Evolutionary conservation across 2,797 vertebrate species (phyloP).

Genomic region (Sebastes nivosus): DNA sequence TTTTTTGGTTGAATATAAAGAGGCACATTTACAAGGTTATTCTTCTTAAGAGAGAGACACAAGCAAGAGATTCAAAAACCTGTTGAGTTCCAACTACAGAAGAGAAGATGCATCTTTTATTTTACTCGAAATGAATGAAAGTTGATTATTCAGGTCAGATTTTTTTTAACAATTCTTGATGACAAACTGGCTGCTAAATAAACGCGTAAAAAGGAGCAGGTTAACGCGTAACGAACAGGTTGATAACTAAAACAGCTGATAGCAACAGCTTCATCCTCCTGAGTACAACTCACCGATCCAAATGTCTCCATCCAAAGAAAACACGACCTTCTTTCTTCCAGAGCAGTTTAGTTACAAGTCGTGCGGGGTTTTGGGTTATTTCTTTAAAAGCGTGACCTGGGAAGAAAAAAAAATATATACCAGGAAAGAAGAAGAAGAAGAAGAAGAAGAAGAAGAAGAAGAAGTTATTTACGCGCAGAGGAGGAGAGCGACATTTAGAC

Average conservation of each 20-base stretch:
- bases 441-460: constrained; percentile 11
- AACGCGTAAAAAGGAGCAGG: neutral
- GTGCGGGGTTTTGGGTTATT: constrained; percentile 29
- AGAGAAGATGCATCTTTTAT: neutral
- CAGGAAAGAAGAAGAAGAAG: neutral
- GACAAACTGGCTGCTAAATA: neutral
- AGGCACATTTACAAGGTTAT: neutral
- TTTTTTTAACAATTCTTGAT: neutral
- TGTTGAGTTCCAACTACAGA: constrained; percentile 69
- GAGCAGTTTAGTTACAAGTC: constrained; percentile 42
- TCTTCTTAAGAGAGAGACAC: neutral
- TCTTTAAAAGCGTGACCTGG: constrained; percentile 33
- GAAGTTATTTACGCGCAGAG: constrained; percentile 60
- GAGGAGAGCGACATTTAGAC: constrained; percentile 9
- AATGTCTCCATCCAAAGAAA: constrained; percentile 68
- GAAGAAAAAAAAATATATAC: neutral
- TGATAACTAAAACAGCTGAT: neutral
- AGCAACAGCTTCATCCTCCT: neutral
- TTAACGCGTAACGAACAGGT: constrained; percentile 4
- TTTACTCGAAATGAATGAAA: neutral
- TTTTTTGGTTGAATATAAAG: neutral
- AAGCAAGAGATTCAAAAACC: constrained; percentile 57
- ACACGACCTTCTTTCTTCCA: constrained; percentile 35
- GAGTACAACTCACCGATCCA: constrained; percentile 65
- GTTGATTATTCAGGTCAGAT: neutral